Conservation (phyloP, 2,888 invertebrate species). For the Escarpia spicata region DNA sequence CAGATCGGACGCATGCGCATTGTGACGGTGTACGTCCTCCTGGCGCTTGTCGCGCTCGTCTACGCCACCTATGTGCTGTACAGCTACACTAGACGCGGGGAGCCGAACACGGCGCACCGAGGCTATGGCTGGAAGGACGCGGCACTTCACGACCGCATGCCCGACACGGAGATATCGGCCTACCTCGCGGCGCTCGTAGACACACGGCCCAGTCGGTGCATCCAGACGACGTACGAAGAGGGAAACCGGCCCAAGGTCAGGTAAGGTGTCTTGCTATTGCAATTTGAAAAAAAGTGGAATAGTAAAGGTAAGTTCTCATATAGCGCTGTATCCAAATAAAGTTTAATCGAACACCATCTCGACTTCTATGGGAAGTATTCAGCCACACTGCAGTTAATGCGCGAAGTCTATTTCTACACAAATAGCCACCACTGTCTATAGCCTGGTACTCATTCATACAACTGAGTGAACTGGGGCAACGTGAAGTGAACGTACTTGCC, state of each 20-base stretch:
- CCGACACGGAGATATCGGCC: conserved; percentile 38
- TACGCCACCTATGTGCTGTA: conserved; percentile 3
- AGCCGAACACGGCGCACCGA: not conserved
- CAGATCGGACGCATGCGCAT: not conserved
- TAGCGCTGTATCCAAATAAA: no score
- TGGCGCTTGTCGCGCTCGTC: not conserved
- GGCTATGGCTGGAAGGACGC: not conserved
- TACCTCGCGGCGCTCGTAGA: conserved; percentile 37
- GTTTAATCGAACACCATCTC: no score
- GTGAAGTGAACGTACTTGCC: no score
- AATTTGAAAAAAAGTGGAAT: not conserved
- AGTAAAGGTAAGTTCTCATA: no score
- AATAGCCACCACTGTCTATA: no score
- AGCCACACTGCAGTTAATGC: no score
- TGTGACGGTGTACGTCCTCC: not conserved
- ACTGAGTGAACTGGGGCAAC: no score
- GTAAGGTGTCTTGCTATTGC: not conserved
- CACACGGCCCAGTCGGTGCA: conserved; percentile 37
- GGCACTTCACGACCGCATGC: conserved; percentile 29
- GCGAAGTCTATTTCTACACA: no score
- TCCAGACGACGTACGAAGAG: conserved; percentile 31
- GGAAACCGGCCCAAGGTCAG: conserved; percentile 23
- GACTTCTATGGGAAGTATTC: no score
- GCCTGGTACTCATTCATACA: no score
- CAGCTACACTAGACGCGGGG: not conserved